Evolutionary conservation across 2,888 invertebrate species (phyloP), one percentile per base, ranked within the genome.

Genomic region (Melanostoma mellinum): DNA sequence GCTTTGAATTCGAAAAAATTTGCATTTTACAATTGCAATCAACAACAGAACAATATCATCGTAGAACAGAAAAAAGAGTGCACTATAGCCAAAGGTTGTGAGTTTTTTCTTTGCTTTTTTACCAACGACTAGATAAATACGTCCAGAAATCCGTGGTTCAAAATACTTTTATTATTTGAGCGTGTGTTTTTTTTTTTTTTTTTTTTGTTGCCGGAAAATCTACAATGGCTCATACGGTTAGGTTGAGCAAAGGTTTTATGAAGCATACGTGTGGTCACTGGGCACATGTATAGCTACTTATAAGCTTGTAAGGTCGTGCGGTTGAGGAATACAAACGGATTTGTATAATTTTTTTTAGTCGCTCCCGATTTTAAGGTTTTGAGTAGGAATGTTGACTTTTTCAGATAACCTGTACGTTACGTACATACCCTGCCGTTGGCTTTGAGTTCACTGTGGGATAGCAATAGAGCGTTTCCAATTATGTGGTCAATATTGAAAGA

Each of bases 21-120:
- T 79, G 84, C 84, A 84, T 84, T 84, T 84, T 84, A 84, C 84
- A 84, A 84, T 84, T 84, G 84, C 84, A 84, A 79, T 84, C 84
- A 84, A 74, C 84, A 79, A 78, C 74, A 60, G 71, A 71, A 75
- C 69, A 73, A 84, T 84, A 84, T 84, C 82, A 44, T 58, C 33
- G 44, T 50, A 35, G 38, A 3, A n/a, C 6, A 30, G 30, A 8
- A 10, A 4, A 36, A 52, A 42, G 32, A 36, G 1, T 10, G 9
- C 6, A 33, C 20, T 2, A 30, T 60, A 1, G 50, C 50, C 30
- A 2, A 33, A 40, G 50, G 48, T 48, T 48, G 9, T 20, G 61
- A 30, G 36, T 20, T 35, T 20, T 1, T 9, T 38, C 9, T 40
- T 30, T 10, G 53, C 35, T 38, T 56, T 68, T 38, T 40, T 74